phyloP scores from a whole-genome alignment of 2,888 invertebrate species.

The Troglohyphantes excavatus region DNA sequence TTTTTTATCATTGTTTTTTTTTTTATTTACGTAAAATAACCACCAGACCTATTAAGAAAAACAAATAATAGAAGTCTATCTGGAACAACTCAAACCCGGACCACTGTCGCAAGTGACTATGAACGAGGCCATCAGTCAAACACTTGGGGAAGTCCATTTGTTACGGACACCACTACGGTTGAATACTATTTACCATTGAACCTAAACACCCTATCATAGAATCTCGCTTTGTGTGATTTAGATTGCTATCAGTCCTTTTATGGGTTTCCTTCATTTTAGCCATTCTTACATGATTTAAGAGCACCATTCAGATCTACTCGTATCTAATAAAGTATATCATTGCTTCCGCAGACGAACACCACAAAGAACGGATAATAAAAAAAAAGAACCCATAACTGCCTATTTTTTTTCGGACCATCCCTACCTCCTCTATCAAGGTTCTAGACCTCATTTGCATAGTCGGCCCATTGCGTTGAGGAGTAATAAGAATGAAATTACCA shows the following conservation, averaged over 20 bases:
- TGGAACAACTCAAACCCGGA: too few relatives aligned
- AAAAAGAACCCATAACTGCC: neutral
- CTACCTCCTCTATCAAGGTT: neutral
- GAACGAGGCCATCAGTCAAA: too few relatives aligned
- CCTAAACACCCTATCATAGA: neutral
- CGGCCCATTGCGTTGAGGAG: neutral
- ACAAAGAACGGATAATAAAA: neutral
- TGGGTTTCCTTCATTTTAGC: neutral
- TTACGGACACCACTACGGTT: too few relatives aligned
- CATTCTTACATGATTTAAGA: neutral
- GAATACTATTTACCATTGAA: too few relatives aligned
- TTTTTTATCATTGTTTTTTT: too few relatives aligned
- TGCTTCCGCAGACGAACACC: neutral
- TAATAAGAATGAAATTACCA: constrained; percentile 7
- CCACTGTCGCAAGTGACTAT: too few relatives aligned
- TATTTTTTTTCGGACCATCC: neutral
- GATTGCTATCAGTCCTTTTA: neutral
- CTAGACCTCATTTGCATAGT: neutral
- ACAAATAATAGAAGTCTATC: too few relatives aligned
- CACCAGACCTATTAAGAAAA: too few relatives aligned
- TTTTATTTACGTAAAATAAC: too few relatives aligned
- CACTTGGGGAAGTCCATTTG: too few relatives aligned
- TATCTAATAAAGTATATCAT: neutral
- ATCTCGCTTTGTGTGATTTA: neutral
- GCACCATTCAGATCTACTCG: neutral